Conservation (phyloP, 2,113 vertebrate species). For the Chaetops frenatus region DNA sequence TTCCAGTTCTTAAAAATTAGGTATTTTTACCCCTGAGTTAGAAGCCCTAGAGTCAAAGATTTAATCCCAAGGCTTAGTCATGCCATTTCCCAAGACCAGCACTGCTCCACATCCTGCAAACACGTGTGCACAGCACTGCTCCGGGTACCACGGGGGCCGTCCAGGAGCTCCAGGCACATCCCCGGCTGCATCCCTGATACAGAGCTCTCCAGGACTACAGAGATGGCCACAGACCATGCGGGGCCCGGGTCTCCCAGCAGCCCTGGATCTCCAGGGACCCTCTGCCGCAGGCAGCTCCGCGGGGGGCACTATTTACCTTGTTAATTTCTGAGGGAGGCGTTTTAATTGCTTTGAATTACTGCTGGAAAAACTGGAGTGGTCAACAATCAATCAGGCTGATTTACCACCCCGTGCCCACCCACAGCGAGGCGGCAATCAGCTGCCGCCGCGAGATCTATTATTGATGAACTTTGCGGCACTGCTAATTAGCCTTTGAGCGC, state of each 20-base stretch:
- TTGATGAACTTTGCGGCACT: conserved; percentile 81
- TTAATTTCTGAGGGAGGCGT: conserved; percentile 46
- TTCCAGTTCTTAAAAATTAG: neutral
- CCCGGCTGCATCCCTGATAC: neutral
- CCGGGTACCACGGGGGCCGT: rapidly evolving
- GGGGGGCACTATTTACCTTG: conserved; percentile 57
- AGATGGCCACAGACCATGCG: neutral
- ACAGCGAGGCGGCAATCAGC: conserved; percentile 76
- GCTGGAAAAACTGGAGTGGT: conserved; percentile 60
- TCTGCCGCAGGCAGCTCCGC: neutral
- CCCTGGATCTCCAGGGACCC: neutral
- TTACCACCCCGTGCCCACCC: conserved; percentile 65
- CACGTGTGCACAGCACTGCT: rapidly evolving
- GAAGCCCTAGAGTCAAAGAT: neutral
- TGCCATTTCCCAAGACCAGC: neutral
- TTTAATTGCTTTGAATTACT: conserved; percentile 67
- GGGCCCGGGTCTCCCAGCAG: neutral
- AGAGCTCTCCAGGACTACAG: neutral
- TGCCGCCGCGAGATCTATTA: conserved; percentile 75
- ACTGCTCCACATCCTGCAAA: rapidly evolving
- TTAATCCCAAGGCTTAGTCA: neutral
- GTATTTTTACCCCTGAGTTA: neutral
- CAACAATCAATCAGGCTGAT: conserved; percentile 70
- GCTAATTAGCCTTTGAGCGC: conserved; percentile 80
- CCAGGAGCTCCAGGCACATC: neutral